Conservation (phyloP, 2,113 vertebrate genomes). For the Ictalurus furcatus region DNA sequence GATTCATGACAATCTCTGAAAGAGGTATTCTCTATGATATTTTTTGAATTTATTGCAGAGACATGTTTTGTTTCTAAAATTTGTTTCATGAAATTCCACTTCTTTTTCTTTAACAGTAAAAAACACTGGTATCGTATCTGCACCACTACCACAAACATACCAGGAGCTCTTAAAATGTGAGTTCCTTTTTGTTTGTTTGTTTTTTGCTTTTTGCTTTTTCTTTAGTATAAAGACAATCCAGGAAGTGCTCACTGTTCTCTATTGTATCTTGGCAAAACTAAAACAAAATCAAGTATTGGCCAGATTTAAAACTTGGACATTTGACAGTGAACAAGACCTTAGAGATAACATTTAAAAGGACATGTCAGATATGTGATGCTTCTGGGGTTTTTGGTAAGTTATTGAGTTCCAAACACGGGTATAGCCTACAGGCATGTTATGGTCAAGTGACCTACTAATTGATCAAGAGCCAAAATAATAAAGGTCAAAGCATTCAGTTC, state of each 20-base stretch:
- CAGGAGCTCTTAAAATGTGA: conserved; percentile 51
- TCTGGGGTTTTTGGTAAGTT: neutral
- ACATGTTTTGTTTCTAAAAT: neutral
- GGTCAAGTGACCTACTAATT: neutral
- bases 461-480: neutral
- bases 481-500: neutral
- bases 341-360: neutral
- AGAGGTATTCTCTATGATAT: conserved; percentile 29
- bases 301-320: neutral
- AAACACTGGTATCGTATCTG: conserved; percentile 36
- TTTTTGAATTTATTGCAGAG: neutral
- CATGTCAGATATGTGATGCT: neutral
- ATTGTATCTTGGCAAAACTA: neutral
- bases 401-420: neutral
- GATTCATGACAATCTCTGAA: conserved; percentile 41
- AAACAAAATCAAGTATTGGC: neutral
- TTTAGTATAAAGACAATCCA: neutral
- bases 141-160: conserved; percentile 37
- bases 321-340: neutral
- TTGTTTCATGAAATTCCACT: neutral
- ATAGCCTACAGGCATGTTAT: neutral
- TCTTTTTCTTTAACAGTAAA: conserved; percentile 30
- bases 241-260: neutral
- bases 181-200: neutral
- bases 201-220: neutral